Percentiles rank a stretch among this genome's conserved stretches.
Conservation (phyloP, 2,797 vertebrate genomes). For the Betta splendens region DNA sequence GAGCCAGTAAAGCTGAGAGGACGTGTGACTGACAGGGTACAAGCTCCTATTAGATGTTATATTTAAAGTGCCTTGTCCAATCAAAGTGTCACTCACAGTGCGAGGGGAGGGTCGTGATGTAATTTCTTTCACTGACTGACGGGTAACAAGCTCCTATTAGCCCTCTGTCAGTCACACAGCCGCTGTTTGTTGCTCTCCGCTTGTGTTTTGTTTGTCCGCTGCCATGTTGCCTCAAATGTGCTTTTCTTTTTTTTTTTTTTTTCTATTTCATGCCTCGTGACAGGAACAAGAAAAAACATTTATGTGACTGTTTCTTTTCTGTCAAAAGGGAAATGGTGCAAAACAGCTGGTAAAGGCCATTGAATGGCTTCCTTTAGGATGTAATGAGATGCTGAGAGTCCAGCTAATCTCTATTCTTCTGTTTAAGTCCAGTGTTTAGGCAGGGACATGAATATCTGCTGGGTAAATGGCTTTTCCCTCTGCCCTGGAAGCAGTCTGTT, state of each 20-base stretch:
- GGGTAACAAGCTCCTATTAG: slow-evolving; percentile 71
- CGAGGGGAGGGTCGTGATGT: slow-evolving; percentile 43
- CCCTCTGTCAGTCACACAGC: slow-evolving; percentile 55
- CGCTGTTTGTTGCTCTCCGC: slow-evolving; percentile 37
- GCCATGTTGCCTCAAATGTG: slow-evolving; percentile 15
- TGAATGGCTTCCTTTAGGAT: slow-evolving; percentile 74
- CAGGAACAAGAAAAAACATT: slow-evolving; percentile 23
- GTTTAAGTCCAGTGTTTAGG: slow-evolving; percentile 69
- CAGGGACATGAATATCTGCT: slow-evolving; percentile 70
- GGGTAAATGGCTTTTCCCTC: slow-evolving; percentile 64
- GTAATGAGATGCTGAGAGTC: slow-evolving; percentile 77
- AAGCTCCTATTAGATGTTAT: slow-evolving; percentile 64
- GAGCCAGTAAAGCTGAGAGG: slow-evolving; percentile 31
- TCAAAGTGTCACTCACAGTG: slow-evolving; percentile 64
- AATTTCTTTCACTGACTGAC: slow-evolving; percentile 63
- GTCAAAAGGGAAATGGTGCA: slow-evolving; percentile 31
- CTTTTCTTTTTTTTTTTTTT: slow-evolving; percentile 41
- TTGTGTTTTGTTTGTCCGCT: slow-evolving; percentile 26
- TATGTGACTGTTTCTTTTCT: slow-evolving; percentile 32
- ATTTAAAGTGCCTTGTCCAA: slow-evolving; percentile 67
- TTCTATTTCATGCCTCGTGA: slow-evolving; percentile 35
- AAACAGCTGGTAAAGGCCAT: slow-evolving; percentile 63
- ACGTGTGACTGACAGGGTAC: slow-evolving; percentile 66
- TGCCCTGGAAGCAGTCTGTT: slow-evolving; percentile 74
- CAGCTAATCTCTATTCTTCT: slow-evolving; percentile 75